phyloP scores from a whole-genome alignment of 2,888 invertebrate genomes.

The Corbicula japonica region DNA sequence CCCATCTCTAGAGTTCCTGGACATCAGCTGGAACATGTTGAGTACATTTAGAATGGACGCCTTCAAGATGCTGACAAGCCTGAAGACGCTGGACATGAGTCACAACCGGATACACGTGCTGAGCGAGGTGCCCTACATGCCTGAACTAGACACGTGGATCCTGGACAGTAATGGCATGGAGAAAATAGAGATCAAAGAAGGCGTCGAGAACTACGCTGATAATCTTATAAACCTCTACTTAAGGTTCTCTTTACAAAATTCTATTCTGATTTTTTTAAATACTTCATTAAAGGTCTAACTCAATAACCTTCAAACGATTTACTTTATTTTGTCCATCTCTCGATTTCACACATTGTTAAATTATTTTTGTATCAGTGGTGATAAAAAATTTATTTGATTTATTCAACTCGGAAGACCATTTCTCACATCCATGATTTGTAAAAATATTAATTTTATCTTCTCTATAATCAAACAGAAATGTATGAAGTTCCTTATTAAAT shows the following conservation, averaged over 20 bases:
- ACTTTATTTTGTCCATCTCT: not conserved
- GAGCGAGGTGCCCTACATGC: slow-evolving; percentile 51
- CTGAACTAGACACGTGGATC: slow-evolving; percentile 44
- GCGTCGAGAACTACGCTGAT: slow-evolving; percentile 32
- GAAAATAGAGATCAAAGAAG: slow-evolving; percentile 32
- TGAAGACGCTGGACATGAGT: slow-evolving; percentile 56
- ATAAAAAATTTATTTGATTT: not conserved
- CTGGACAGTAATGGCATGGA: slow-evolving; percentile 57
- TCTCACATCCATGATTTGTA: too few relatives aligned
- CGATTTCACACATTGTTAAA: not conserved
- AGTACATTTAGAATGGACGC: slow-evolving; percentile 23
- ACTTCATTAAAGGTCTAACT: not conserved
- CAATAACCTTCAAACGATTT: not conserved
- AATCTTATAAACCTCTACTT: slow-evolving; percentile 45
- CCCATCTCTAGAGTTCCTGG: slow-evolving; percentile 37
- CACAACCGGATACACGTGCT: slow-evolving; percentile 54
- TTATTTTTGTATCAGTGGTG: not conserved
- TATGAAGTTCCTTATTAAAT: too few relatives aligned
- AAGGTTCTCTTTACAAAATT: slow-evolving; percentile 26
- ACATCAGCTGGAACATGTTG: slow-evolving; percentile 60
- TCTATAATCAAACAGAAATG: too few relatives aligned
- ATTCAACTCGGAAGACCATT: not conserved
- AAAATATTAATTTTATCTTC: too few relatives aligned
- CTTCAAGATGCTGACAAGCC: slow-evolving; percentile 41
- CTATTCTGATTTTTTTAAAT: slow-evolving; percentile 1